phyloP scores from a whole-genome alignment of 2,113 vertebrate genomes.

The Cinclus cinclus region DNA sequence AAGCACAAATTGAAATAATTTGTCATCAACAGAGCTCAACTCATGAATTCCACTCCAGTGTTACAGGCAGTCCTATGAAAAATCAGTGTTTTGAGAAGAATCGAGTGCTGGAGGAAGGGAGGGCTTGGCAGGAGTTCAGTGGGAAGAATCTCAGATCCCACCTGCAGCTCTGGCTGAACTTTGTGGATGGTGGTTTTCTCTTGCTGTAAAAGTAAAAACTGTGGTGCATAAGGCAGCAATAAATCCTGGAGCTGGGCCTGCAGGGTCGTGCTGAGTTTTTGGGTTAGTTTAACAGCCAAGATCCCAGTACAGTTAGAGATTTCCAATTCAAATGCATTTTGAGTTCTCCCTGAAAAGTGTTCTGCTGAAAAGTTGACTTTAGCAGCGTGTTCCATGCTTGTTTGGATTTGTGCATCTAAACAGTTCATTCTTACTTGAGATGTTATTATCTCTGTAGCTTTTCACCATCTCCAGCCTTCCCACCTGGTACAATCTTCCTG shows the following conservation, averaged over 20 bases:
- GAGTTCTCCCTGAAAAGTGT: not conserved
- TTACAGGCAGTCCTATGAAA: not conserved
- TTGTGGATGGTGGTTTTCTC: not conserved
- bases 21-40: not conserved
- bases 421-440: not conserved
- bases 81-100: not conserved
- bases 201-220: not conserved
- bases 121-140: not conserved
- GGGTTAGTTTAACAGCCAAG: not conserved
- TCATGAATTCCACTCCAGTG: not conserved
- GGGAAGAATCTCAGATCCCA: not conserved
- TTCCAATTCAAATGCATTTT: not conserved
- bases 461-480: constrained; percentile 45
- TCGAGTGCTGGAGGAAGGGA: not conserved
- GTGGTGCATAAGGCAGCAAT: not conserved
- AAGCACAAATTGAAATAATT: not conserved
- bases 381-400: not conserved
- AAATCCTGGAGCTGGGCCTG: not conserved
- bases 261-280: not conserved
- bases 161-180: not conserved
- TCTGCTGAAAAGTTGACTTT: not conserved
- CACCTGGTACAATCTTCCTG: not conserved
- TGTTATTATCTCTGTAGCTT: not conserved
- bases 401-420: not conserved
- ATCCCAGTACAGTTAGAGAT: not conserved